A percentile compares a stretch with the other conserved stretches of the same genome.
Evolutionary conservation across 2,113 vertebrate genomes (phyloP).

Genomic region (Turdus rufiventris): DNA sequence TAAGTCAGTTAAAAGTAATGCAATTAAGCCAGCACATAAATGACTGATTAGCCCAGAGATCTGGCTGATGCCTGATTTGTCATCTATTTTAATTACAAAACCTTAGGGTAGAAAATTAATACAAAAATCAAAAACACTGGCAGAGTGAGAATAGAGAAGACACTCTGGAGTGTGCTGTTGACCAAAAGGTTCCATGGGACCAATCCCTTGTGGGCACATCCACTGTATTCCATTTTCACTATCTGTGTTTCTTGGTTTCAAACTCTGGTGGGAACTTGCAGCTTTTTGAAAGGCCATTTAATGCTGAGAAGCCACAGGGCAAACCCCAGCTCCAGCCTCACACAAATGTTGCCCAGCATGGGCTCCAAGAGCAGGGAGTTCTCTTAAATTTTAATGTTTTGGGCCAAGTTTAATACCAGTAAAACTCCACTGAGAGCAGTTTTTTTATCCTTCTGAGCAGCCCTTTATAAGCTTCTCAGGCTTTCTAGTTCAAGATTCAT

Average conservation of each 20-base stretch:
- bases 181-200: rapidly evolving
- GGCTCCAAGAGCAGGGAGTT: background rate
- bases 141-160: background rate
- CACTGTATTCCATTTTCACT: background rate
- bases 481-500: background rate
- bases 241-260: background rate
- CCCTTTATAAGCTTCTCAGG: background rate
- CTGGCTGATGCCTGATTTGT: background rate
- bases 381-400: background rate
- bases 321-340: background rate
- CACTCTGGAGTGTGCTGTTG: background rate
- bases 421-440: background rate
- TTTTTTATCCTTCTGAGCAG: background rate
- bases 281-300: background rate
- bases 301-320: background rate
- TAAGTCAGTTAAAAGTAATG: background rate
- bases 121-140: background rate
- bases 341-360: background rate
- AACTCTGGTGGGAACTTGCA: background rate
- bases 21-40: background rate
- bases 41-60: background rate
- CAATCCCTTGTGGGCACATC: background rate
- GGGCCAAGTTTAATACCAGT: background rate
- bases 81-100: background rate
- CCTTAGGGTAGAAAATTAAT: background rate